Percentiles rank a stretch among this genome's conserved stretches.
These are phyloP conservation scores for Oreortyx pictus DNA, from an alignment of 2,797 vertebrate genomes.

Conservation along the genomic window DNA sequence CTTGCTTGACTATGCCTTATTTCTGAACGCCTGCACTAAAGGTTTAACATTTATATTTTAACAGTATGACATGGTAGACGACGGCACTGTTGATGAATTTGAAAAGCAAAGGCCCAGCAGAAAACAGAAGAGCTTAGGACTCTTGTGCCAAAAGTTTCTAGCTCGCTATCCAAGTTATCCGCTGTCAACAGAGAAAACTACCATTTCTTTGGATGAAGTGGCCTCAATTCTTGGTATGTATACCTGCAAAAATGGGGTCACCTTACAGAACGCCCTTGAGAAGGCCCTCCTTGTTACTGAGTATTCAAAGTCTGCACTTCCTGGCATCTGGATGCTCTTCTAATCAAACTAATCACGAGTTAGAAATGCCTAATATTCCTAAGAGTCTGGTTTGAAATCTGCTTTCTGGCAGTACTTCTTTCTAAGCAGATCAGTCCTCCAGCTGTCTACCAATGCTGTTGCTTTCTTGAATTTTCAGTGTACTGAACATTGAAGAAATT, in stretches of 20 bases:
- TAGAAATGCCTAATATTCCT: background rate
- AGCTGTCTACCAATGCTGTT: background rate
- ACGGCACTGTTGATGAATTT: slow-evolving; percentile 83
- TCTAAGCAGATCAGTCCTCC: background rate
- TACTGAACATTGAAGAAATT: background rate
- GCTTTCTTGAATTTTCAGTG: background rate
- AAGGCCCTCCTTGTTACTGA: background rate
- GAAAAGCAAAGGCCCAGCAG: slow-evolving; percentile 91
- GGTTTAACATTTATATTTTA: slow-evolving; percentile 53
- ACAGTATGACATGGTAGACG: slow-evolving; percentile 83
- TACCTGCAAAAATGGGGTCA: slow-evolving; percentile 3
- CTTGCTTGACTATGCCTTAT: background rate
- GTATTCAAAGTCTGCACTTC: background rate
- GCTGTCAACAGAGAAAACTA: slow-evolving; percentile 84
- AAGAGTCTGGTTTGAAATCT: background rate
- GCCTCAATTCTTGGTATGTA: slow-evolving; percentile 89
- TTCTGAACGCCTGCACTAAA: slow-evolving; percentile 40
- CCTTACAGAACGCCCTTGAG: background rate
- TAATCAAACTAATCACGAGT: slow-evolving; percentile 12
- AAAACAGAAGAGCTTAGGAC: slow-evolving; percentile 95
- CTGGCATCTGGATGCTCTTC: background rate
- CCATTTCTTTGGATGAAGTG: slow-evolving; percentile 94
- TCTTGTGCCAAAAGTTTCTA: slow-evolving; percentile 94
- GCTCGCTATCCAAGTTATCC: slow-evolving; percentile 93
- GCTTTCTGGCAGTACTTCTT: background rate